Evolutionary conservation across 2,888 invertebrate species (phyloP).

Genomic region (Pachliopta kotzebuea): DNA sequence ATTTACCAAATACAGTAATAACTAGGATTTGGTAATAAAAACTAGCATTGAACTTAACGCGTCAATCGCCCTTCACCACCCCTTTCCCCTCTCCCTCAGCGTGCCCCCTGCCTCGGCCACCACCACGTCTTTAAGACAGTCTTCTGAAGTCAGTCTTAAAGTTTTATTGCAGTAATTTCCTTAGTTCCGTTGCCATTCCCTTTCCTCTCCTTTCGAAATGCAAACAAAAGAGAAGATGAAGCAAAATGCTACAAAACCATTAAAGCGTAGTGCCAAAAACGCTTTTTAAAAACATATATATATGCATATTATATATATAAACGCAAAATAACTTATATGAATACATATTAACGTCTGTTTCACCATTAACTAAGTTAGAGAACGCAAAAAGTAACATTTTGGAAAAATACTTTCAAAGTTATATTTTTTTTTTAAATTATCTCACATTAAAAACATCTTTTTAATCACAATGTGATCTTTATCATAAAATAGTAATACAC

Average conservation of each 20-base stretch:
- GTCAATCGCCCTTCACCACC: conserved; percentile 33
- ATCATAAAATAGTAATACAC: conserved; percentile 58
- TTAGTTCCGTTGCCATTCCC: conserved; percentile 58
- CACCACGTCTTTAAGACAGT: conserved; percentile 73
- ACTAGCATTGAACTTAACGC: conserved; percentile 40
- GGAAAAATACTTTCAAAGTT: conserved; percentile 77
- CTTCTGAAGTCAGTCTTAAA: conserved; percentile 79
- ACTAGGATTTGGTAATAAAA: conserved; percentile 53
- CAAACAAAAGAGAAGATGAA: conserved; percentile 48
- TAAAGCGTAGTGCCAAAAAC: conserved; percentile 33
- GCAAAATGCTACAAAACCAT: conserved; percentile 44
- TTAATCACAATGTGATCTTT: conserved; percentile 76
- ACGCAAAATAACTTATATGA: conserved; percentile 65
- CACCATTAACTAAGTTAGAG: conserved; percentile 66
- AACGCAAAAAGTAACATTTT: conserved; percentile 72
- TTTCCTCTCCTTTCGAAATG: conserved; percentile 44
- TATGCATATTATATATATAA: conserved; percentile 42
- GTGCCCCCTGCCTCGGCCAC: conserved; percentile 41
- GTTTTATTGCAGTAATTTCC: conserved; percentile 75
- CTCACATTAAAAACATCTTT: conserved; percentile 72
- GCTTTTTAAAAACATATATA: conserved; percentile 42
- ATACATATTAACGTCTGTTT: conserved; percentile 59
- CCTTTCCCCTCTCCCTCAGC: conserved; percentile 23
- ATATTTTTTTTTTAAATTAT: conserved; percentile 58
- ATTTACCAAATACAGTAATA: conserved; percentile 40